phyloP scores from a whole-genome alignment of 2,797 vertebrate species.

The Chelon labrosus region DNA sequence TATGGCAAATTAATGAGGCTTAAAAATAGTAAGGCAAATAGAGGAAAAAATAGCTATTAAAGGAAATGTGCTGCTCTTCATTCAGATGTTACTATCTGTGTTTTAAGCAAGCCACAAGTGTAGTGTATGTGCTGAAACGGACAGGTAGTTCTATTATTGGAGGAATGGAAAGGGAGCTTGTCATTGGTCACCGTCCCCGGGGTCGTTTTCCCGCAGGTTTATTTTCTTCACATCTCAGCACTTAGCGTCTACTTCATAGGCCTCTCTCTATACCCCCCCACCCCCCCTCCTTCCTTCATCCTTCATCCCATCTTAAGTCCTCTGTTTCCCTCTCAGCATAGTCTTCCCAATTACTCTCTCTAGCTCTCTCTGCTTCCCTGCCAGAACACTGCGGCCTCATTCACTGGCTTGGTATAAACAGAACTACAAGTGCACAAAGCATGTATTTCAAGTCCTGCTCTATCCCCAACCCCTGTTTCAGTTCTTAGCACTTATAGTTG shows the following conservation, averaged over 20 bases:
- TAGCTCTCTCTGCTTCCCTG: conserved; percentile 60
- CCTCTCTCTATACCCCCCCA: conserved; percentile 7
- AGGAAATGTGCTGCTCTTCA: conserved; percentile 11
- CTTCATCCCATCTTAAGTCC: conserved; percentile 63
- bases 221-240: conserved; percentile 65
- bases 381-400: conserved; percentile 69
- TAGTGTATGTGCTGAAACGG: conserved; percentile 17
- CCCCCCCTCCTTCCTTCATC: conserved; percentile 7
- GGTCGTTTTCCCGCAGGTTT: conserved; percentile 54
- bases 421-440: conserved; percentile 67
- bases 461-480: conserved; percentile 51
- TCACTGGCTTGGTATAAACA: conserved; percentile 67
- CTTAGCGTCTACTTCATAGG: conserved; percentile 61
- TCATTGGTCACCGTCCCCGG: conserved; percentile 58
- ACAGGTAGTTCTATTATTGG: conserved; percentile 41
- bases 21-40: conserved; percentile 3
- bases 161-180: conserved; percentile 30
- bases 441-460: conserved; percentile 72
- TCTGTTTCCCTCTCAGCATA: conserved; percentile 58
- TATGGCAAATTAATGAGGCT: conserved; percentile 41
- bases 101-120: conserved; percentile 13
- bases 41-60: conserved; percentile 18
- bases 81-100: conserved; percentile 4
- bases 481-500: conserved; percentile 40
- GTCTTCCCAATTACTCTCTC: conserved; percentile 69